A percentile compares a stretch with the other conserved stretches of the same genome.
Conservation (phyloP, 2,888 invertebrate species). For the Phyllotreta cruciferae region DNA sequence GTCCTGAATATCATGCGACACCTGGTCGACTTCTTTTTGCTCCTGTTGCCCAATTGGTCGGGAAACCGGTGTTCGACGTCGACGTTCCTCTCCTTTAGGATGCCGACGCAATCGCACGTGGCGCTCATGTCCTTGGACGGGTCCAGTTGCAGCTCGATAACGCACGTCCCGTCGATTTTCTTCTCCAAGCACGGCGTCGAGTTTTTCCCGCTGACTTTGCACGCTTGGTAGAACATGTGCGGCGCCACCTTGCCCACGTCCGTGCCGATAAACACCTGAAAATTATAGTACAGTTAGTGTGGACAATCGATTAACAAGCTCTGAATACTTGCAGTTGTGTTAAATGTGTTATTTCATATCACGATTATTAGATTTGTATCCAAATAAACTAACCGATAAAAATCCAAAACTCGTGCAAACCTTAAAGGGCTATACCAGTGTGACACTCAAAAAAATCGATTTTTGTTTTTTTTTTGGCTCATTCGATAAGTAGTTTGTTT, state of each 20-base stretch:
- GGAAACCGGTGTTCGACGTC: conserved; percentile 93
- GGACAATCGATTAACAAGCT: not conserved
- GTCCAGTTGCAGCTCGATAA: conserved; percentile 91
- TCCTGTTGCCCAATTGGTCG: conserved; percentile 77
- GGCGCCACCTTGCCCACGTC: conserved; percentile 90
- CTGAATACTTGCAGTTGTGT: too few relatives aligned
- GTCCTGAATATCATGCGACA: conserved; percentile 95
- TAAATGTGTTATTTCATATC: too few relatives aligned
- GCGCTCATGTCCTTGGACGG: conserved; percentile 90
- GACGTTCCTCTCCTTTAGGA: conserved; percentile 93
- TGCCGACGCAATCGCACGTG: conserved; percentile 96
- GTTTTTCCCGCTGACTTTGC: conserved; percentile 95
- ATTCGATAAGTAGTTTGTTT: too few relatives aligned
- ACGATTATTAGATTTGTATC: too few relatives aligned
- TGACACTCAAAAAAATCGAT: too few relatives aligned
- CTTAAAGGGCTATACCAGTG: too few relatives aligned
- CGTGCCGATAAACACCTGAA: conserved; percentile 85
- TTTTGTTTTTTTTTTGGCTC: too few relatives aligned
- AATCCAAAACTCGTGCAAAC: too few relatives aligned
- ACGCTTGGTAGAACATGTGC: conserved; percentile 98
- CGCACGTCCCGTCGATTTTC: conserved; percentile 92
- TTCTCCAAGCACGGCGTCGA: conserved; percentile 90
- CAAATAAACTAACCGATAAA: too few relatives aligned
- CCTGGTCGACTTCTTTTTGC: conserved; percentile 93
- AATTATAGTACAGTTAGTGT: conserved; percentile 15